A percentile compares a stretch with the other conserved stretches of the same genome.
phyloP scores from a whole-genome alignment of 2,888 invertebrate species.

The Ecliptopera silaceata region DNA sequence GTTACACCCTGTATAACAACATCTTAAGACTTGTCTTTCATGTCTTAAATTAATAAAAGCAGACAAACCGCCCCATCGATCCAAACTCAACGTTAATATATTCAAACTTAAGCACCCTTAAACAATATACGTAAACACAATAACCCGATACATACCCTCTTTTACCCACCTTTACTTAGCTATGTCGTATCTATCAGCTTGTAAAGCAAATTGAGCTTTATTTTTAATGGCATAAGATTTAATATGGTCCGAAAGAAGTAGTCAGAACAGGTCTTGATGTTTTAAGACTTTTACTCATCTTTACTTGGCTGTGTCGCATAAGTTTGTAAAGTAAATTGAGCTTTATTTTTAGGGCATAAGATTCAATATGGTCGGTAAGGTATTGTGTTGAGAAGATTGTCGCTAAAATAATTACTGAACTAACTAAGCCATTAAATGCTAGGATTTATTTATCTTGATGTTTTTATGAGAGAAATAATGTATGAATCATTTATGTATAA shows the following conservation, averaged over 20 bases:
- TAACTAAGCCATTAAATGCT: too few relatives aligned
- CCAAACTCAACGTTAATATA: constrained; percentile 63
- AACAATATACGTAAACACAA: constrained; percentile 61
- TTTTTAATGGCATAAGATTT: background rate
- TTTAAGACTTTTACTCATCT: constrained; percentile 19
- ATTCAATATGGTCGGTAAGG: too few relatives aligned
- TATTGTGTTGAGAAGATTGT: too few relatives aligned
- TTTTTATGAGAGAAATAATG: too few relatives aligned
- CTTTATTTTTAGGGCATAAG: too few relatives aligned
- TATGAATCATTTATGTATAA: too few relatives aligned
- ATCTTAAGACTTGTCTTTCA: constrained; percentile 2
- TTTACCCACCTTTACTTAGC: constrained; percentile 13
- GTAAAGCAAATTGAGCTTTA: constrained; percentile 5
- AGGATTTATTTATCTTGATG: too few relatives aligned
- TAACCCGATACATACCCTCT: constrained; percentile 49
- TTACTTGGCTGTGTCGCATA: background rate
- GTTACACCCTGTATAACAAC: background rate
- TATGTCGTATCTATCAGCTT: background rate
- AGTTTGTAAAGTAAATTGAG: too few relatives aligned
- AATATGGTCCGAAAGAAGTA: background rate
- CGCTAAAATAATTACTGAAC: too few relatives aligned
- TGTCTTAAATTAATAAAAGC: constrained; percentile 48
- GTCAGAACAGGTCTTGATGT: too few relatives aligned
- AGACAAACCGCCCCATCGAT: constrained; percentile 47
- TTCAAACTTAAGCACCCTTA: constrained; percentile 69